Base-by-base conservation (phyloP, 2,797 vertebrate genomes). In the Channa striata region DNA sequence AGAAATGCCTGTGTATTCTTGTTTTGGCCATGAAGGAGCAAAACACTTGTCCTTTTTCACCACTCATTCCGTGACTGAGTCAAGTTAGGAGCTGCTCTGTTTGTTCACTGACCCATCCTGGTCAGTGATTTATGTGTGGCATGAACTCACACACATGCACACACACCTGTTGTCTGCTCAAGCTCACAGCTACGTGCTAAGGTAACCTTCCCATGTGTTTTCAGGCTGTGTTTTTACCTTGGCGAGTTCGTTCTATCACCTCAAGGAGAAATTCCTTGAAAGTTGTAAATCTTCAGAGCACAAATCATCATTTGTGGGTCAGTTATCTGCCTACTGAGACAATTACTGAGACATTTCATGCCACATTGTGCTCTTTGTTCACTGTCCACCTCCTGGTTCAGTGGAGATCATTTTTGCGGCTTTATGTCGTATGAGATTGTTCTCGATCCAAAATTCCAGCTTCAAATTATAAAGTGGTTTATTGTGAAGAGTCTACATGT, bases 201-300 rank as follows among this genome's bases (percentile, higher is more conserved):
- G 66, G 61, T 58, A 19, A 40, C 68, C 50, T 82, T 87, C 88
- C 83, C 83, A 74, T 81, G 79, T 86, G 74, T 80, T 86, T 73
- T 69, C 70, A 51, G 70, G 12, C 67, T 39, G 54, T 78, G 70
- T 85, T 87, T 88, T 89, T 53, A 78, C 75, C 78, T 63, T n/a
- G 61, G 59, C 58, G 36, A 5, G 72, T 68, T 82, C 84, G 34
- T 68, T 80, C 64, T 93, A 84, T 87, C 90, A 25, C 87, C 82
- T 73, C 33, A 9, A 61, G 77, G 85, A 75, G 89, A 93, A 91
- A 94, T 94, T 93, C 91, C 78, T 83, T 48, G 59, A 1, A 42
- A 77, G 82, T 82, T 78, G 73, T 77, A 80, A 88, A 83, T 82
- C 74, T 56, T 51, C 5, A n/a, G 30, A 40, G 46, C 42, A 69